Evolutionary conservation across 2,113 vertebrate species (phyloP), one percentile per base, ranked within the genome.

Genomic region (Martes martes): DNA sequence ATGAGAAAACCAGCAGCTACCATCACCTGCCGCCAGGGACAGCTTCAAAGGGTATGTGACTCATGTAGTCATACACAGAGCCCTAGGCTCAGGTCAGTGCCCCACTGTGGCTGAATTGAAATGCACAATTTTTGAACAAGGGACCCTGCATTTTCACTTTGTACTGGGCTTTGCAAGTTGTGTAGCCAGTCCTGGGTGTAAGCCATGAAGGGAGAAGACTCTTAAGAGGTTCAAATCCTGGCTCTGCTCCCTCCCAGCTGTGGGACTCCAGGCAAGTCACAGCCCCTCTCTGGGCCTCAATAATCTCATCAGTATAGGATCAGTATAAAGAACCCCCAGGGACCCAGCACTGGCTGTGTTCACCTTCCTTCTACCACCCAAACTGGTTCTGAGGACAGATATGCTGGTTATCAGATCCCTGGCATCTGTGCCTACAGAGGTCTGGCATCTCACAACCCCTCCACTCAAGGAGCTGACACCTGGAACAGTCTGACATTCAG

Each of bases 1-100:
- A 50, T 9, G 31, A 4, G 13, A 39, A 13, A 15, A 7, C 28
- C 0, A 0, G 31, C 19, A 45, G 67, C 14, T 23, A 2, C 31
- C 13, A 5, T 45, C 50, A 7, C 24, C 7, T 18, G 21, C 3
- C 1, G 4, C 16, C 61, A 23, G 63, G 18, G 13, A 14, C 1
- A 0, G 76, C 65, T 33, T 52, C 4, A 10, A 0, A 13, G n/a
- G n/a, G n/a, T 2, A 7, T 5, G 9, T 4, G 61, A 45, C 23
- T 19, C 11, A 2, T 19, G 78, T 23, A 0, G 10, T 47, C 36
- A 33, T 39, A 47, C 65, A 13, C 6, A 33, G 23, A 21, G 7
- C 1, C 55, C 31, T 65, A 19, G 1, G 67, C 42, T 33, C 5
- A 5, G 11, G 21, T 47, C 39, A 31, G 28, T 11, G 36, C 14